These are phyloP conservation scores for Drosophila kurseongensis DNA, from an alignment of 1,140 invertebrate genomes.

Conservation along the genomic window DNA sequence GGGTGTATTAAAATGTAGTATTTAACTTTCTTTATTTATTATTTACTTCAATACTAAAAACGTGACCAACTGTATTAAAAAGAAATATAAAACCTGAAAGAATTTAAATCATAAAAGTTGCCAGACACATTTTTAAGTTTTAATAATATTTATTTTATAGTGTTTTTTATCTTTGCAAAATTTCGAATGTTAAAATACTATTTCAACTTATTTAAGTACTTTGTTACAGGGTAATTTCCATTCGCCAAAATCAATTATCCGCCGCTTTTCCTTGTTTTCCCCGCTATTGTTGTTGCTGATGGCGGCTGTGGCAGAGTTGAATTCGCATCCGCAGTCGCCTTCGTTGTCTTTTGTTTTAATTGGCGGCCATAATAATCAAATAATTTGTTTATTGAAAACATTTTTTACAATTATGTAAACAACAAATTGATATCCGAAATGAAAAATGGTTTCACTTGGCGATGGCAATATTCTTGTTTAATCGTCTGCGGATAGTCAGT, in stretches of 20 bases:
- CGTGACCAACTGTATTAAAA: no score
- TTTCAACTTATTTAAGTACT: neutral
- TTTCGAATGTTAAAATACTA: no score
- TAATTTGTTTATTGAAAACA: constrained; percentile 84
- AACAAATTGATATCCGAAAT: constrained; percentile 82
- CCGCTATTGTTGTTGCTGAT: constrained; percentile 13
- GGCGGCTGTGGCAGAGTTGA: constrained; percentile 9
- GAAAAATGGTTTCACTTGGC: constrained; percentile 70
- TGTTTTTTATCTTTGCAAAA: no score
- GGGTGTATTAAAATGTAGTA: neutral
- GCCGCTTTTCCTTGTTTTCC: constrained; percentile 17
- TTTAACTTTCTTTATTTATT: neutral
- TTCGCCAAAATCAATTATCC: neutral
- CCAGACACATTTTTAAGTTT: neutral
- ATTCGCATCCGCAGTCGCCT: constrained; percentile 40
- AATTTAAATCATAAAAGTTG: no score
- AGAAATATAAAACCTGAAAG: no score
- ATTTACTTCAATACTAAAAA: no score
- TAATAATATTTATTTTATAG: neutral
- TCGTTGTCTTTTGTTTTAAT: constrained; percentile 76
- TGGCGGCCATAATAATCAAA: constrained; percentile 82
- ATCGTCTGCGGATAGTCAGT: constrained; percentile 32
- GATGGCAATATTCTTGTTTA: constrained; percentile 42
- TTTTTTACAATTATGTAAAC: constrained; percentile 84
- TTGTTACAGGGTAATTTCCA: constrained; percentile 4